Evolutionary conservation across 1,140 invertebrate species (phyloP), one percentile per base, ranked within the genome.

Genomic region (Cotesia glomerata): DNA sequence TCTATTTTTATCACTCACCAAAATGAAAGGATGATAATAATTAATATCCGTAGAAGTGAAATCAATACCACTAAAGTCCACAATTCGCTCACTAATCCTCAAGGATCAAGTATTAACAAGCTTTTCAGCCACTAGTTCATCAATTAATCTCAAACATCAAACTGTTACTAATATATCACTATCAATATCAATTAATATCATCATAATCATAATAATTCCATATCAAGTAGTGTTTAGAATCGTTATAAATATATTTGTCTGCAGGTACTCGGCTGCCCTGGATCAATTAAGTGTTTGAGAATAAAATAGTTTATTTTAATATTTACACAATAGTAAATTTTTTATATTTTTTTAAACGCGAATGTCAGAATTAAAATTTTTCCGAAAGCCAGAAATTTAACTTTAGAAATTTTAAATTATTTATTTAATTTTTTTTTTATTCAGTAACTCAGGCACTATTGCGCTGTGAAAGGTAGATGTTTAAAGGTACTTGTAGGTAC

Each of bases 401-500:
- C 59, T 71, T 69, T 72, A 69, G 59, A 52, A 63, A 64, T 69
- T 76, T 52, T 72, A 1, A 26, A 4, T 71, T 39, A 8, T 64
- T 52, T 65, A 61, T 32, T 11, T 73, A 56, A 67, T 49, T 76
- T 69, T 65, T 67, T 72, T 58, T 77, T 75, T 75, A 69, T 66
- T 72, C 71, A 75, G 79, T 80, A 80, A 81, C 77, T 76, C 82
- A 84, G 82, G 85, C 85, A 86, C 84, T 85, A 85, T 84, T 85
- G 84, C 83, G 82, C 84, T 85, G 83, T 79, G 79, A 77, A 79
- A 80, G 80, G 71, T 82, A 83, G 81, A 81, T 81, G 78, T 84
- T 83, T 83, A 78, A 85, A 86, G 85, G 85, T 86, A 86, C 85
- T 85, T 83, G 83, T 85, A 84, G 82, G 80, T 83, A 81, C 81